Evolutionary conservation across 2,797 vertebrate genomes (phyloP), one percentile per base, ranked within the genome.

Genomic region (Alfaro cultratus): DNA sequence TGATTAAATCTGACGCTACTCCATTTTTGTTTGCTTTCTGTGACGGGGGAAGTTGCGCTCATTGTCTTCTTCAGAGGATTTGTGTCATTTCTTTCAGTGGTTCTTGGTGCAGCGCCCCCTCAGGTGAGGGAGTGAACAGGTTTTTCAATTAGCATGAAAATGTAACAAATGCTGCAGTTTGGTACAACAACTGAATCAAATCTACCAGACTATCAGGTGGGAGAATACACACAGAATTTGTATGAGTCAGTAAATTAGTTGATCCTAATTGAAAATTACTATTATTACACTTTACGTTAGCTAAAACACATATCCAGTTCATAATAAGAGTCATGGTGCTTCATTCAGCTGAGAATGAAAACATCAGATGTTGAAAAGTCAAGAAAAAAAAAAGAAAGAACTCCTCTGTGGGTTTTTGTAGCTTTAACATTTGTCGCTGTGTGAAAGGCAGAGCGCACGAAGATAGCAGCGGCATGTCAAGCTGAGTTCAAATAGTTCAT

Each of bases 401-500:
- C 36, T 15, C 26, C 13, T 13, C 64, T 46, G 29, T n/a, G 55
- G 60, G 39, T 80, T 80, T 45, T 80, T 41, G 41, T 5, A 5
- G 31, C 47, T 86, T 82, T 64, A 46, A 64, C 46, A 77, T n/a
- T 18, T 76, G 46, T n/a, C 10, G 36, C 8, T 73, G 53, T 47
- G 47, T 72, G 67, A 76, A 57, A 76, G 55, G 39, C 60, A 75
- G n/a, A 21, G 15, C 10, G 36, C 67, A 72, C 74, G 67, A 53
- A 84, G 78, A 80, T 15, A 57, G 76, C 73, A 29, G 18, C 74
- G 45, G 74, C 60, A 43, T 62, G 73, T 84, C 67, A 76, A 41
- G 76, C n/a, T 46, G 45, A 49, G 80, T 87, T 81, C 79, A 85
- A n/a, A 86, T 73, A 81, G 84, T 85, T 87, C 78, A 72, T 73